Percentiles rank a stretch among this genome's conserved stretches.
Evolutionary conservation across 2,797 vertebrate species (phyloP).

Genomic region (Ctenosaura bakeri): DNA sequence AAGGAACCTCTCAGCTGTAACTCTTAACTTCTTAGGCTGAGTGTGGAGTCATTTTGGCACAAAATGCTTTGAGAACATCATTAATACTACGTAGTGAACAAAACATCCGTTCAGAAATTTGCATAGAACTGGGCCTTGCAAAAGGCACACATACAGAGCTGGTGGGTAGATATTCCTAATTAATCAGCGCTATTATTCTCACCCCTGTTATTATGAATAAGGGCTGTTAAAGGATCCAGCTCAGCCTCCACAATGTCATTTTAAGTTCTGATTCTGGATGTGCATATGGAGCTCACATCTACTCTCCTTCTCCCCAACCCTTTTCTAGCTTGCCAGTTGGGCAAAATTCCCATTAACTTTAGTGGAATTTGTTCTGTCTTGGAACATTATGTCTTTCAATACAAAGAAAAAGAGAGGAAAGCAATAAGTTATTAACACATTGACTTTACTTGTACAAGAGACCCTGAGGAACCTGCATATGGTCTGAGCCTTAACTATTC

Average conservation of each 20-base stretch:
- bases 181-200: conserved; percentile 43
- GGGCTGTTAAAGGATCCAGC: conserved; percentile 49
- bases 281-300: conserved; percentile 27
- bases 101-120: conserved; percentile 52
- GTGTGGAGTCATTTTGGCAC: conserved; percentile 22
- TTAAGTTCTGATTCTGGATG: conserved; percentile 35
- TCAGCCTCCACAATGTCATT: conserved; percentile 44
- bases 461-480: background rate
- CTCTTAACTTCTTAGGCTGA: conserved; percentile 29
- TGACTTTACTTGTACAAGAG: background rate
- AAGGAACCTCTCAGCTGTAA: conserved; percentile 13
- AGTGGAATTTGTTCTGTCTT: conserved; percentile 32
- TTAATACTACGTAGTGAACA: conserved; percentile 42
- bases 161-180: conserved; percentile 56
- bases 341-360: conserved; percentile 30
- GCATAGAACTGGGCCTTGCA: conserved; percentile 38
- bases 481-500: background rate
- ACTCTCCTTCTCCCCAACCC: background rate
- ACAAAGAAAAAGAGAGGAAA: background rate
- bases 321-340: conserved; percentile 4
- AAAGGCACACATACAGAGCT: conserved; percentile 33
- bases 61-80: conserved; percentile 42
- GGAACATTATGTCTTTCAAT: conserved; percentile 10
- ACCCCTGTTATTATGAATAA: conserved; percentile 55
- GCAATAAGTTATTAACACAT: background rate